phyloP scores from a whole-genome alignment of 2,113 vertebrate genomes.

The Bombycilla garrulus region DNA sequence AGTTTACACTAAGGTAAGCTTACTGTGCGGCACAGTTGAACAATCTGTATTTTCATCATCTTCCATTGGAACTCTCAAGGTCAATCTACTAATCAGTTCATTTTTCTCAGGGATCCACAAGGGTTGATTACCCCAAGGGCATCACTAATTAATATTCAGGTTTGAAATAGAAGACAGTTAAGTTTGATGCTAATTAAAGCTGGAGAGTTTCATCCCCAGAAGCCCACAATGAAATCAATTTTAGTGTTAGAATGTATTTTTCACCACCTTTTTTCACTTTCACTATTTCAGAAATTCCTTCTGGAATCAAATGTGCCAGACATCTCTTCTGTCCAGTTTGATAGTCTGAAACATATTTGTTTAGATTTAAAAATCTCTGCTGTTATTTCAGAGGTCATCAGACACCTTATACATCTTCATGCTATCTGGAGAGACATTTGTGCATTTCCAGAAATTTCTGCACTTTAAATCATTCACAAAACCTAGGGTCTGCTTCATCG shows the following conservation, averaged over 20 bases:
- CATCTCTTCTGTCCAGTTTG: neutral
- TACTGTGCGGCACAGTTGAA: neutral
- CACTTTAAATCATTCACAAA: neutral
- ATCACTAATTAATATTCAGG: slow-evolving; percentile 58
- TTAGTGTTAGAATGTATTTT: neutral
- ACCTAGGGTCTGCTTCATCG: neutral
- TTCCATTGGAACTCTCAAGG: slow-evolving; percentile 40
- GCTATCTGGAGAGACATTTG: neutral
- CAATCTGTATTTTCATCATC: slow-evolving; percentile 23
- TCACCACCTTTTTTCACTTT: neutral
- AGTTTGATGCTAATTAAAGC: slow-evolving; percentile 49
- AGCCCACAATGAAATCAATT: neutral
- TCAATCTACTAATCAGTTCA: slow-evolving; percentile 61
- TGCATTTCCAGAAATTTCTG: neutral
- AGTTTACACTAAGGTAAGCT: neutral
- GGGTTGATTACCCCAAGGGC: slow-evolving; percentile 50
- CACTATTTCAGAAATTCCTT: neutral
- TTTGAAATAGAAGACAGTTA: slow-evolving; percentile 40
- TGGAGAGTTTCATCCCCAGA: slow-evolving; percentile 8
- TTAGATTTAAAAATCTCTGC: neutral
- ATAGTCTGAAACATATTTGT: neutral
- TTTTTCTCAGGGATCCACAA: slow-evolving; percentile 47
- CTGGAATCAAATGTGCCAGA: neutral
- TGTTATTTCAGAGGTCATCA: neutral
- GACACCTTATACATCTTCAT: neutral